These are phyloP conservation scores for Podotricha telesiphe DNA, from an alignment of 2,888 invertebrate species.

Conservation along the genomic window DNA sequence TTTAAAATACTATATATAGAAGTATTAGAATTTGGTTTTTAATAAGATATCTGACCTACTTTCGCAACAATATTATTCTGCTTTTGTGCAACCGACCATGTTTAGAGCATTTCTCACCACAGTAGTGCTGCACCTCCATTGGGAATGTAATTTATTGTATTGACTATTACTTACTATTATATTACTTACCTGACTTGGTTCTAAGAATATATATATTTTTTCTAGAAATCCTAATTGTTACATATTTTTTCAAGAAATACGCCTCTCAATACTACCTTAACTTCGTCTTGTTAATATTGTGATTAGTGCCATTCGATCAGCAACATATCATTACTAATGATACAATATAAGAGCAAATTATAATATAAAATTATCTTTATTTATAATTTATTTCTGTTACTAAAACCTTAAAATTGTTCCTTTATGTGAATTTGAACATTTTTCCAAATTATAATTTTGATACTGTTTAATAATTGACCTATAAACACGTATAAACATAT, in stretches of 20 bases:
- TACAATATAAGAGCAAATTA: too few species aligned
- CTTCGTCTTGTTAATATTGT: too few species aligned
- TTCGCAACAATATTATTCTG: slow-evolving; percentile 12
- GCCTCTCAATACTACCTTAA: too few species aligned
- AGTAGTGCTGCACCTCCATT: slow-evolving; percentile 19
- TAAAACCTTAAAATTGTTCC: too few species aligned
- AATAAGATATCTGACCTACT: not conserved
- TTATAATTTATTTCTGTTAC: too few species aligned
- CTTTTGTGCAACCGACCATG: slow-evolving; percentile 24
- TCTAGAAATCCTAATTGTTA: not conserved
- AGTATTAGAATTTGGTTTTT: not conserved
- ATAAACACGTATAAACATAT: not conserved
- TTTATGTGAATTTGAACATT: too few species aligned
- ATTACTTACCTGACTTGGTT: slow-evolving; percentile 16
- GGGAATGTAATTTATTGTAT: slow-evolving; percentile 28
- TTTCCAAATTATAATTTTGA: too few species aligned
- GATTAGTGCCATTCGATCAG: not conserved
- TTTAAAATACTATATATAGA: not conserved
- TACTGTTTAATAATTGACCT: too few species aligned
- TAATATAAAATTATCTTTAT: too few species aligned
- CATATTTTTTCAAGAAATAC: too few species aligned
- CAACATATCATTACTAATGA: too few species aligned
- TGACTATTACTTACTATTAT: slow-evolving; percentile 4
- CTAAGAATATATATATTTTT: not conserved
- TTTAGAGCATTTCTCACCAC: slow-evolving; percentile 33